Percentiles rank a stretch among this genome's conserved stretches.
These are phyloP conservation scores for Dasyurus viverrinus DNA, from an alignment of 2,113 vertebrate genomes.

Conservation along the genomic window DNA sequence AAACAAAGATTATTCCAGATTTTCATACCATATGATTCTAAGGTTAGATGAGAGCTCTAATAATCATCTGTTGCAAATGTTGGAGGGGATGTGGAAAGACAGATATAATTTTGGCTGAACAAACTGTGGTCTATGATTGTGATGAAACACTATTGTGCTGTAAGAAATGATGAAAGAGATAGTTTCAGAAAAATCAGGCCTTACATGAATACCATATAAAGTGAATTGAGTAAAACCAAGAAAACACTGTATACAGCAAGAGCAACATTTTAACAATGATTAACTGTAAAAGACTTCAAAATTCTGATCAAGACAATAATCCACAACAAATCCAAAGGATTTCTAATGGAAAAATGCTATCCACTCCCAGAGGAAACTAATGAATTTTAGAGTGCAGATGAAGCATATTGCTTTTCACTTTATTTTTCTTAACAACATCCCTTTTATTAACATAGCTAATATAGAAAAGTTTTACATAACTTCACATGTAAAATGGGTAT, in stretches of 20 bases:
- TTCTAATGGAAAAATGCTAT: not conserved
- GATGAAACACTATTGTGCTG: not conserved
- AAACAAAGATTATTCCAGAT: constrained; percentile 46
- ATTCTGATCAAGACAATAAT: not conserved
- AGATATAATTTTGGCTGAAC: not conserved
- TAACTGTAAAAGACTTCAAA: not conserved
- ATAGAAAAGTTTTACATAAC: not conserved
- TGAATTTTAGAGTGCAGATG: not conserved
- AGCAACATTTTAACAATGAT: not conserved
- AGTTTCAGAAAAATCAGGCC: not conserved
- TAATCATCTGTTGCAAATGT: constrained; percentile 15
- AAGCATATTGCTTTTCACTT: not conserved
- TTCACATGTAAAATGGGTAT: not conserved
- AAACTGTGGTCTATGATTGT: not conserved
- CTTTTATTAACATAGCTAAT: not conserved
- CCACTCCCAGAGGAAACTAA: too few species aligned
- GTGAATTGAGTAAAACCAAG: not conserved
- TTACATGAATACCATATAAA: not conserved
- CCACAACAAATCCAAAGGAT: not conserved
- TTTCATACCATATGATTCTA: constrained; percentile 25
- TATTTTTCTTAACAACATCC: not conserved
- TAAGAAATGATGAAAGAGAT: not conserved
- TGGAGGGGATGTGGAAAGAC: not conserved
- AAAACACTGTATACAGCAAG: not conserved
- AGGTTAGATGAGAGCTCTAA: not conserved